These are phyloP conservation scores for Pedetes capensis DNA, from an alignment of 2,113 vertebrate species.

Conservation along the genomic window DNA sequence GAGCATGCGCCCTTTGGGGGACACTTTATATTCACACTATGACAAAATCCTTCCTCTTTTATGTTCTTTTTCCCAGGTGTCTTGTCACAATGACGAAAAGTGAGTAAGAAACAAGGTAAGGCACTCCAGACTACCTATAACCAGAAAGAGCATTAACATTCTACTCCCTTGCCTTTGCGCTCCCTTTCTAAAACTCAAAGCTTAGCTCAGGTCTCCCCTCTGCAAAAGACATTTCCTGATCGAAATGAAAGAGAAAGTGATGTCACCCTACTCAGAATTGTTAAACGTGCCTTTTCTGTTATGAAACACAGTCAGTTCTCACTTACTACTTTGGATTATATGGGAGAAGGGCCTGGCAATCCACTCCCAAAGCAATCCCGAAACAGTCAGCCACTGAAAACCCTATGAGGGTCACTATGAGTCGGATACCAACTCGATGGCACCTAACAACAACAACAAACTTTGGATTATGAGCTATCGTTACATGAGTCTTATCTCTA, in stretches of 20 bases:
- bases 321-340: background rate
- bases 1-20: too few relatives aligned
- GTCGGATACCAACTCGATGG: too few relatives aligned
- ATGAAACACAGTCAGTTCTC: background rate
- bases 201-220: background rate
- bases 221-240: background rate
- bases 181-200: slow-evolving; percentile 7
- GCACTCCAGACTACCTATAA: background rate
- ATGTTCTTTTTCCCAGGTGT: too few relatives aligned
- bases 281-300: background rate
- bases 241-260: background rate
- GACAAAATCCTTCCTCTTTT: too few relatives aligned
- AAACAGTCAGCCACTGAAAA: too few relatives aligned
- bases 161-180: background rate
- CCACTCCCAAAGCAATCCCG: too few relatives aligned
- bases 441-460: too few relatives aligned
- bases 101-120: background rate
- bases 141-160: background rate
- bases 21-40: too few relatives aligned
- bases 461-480: background rate
- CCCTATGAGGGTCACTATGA: too few relatives aligned
- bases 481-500: background rate
- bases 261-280: background rate
- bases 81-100: too few relatives aligned
- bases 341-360: too few relatives aligned